These are phyloP conservation scores for Rhagium mordax DNA, from an alignment of 2,888 invertebrate species.

Conservation along the genomic window DNA sequence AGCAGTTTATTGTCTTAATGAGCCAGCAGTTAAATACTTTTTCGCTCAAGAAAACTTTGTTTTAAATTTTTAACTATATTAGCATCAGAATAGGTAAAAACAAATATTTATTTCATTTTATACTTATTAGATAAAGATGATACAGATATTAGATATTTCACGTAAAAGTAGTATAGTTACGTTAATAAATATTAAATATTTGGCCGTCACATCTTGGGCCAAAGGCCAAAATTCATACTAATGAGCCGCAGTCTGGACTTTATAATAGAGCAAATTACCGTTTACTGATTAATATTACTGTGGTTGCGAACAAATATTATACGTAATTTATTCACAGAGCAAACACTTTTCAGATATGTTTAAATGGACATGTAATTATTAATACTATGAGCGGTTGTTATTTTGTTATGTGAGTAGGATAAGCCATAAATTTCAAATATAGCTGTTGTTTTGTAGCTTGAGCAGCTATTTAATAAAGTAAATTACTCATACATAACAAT, in stretches of 20 bases:
- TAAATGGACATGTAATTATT: no score
- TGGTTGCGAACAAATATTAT: neutral
- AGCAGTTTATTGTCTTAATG: neutral
- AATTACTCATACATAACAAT: no score
- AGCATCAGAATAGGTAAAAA: no score
- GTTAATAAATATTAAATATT: neutral
- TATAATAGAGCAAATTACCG: neutral
- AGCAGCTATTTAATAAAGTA: no score
- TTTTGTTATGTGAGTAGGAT: no score
- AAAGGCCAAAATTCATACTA: neutral
- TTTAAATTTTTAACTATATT: no score
- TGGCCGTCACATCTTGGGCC: neutral
- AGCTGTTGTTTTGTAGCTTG: no score
- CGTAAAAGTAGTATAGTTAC: neutral
- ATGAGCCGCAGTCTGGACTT: neutral
- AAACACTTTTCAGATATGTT: neutral
- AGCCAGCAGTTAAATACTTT: neutral
- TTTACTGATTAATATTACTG: neutral
- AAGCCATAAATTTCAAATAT: no score
- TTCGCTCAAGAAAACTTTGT: neutral
- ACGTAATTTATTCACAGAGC: neutral
- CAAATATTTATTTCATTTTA: no score
- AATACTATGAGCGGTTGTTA: no score
- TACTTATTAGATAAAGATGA: no score
- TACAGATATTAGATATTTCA: neutral